These are phyloP conservation scores for Pelodytes ibericus DNA, from an alignment of 2,797 vertebrate genomes.

Conservation along the genomic window DNA sequence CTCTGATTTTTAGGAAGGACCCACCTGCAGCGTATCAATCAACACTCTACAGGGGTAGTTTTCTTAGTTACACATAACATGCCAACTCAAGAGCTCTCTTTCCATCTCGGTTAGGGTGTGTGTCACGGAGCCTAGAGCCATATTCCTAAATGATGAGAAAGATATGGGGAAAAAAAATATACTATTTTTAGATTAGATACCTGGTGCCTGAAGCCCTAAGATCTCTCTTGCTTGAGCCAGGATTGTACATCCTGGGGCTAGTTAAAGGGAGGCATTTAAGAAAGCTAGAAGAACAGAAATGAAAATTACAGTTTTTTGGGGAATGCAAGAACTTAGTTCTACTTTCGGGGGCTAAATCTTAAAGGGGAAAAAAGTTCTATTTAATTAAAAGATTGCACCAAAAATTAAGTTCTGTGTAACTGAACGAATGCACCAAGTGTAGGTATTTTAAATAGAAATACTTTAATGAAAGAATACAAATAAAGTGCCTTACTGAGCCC, in stretches of 20 bases:
- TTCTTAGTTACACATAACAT: slow-evolving; percentile 25
- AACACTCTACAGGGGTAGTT: slow-evolving; percentile 38
- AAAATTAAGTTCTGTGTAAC: too few relatives aligned
- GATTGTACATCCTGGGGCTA: background rate
- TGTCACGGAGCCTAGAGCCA: slow-evolving; percentile 26
- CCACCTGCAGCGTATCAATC: slow-evolving; percentile 36
- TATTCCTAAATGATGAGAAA: background rate
- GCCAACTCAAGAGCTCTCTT: background rate
- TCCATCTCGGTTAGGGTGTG: slow-evolving; percentile 22
- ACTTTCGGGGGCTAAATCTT: too few relatives aligned
- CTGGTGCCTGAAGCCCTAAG: slow-evolving; percentile 20
- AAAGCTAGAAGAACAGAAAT: too few relatives aligned
- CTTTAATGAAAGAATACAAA: too few relatives aligned
- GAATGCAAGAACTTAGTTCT: too few relatives aligned
- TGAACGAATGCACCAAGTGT: too few relatives aligned
- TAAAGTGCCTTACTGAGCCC: too few relatives aligned
- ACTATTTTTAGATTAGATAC: slow-evolving; percentile 22
- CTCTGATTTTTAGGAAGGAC: background rate
- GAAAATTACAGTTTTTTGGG: too few relatives aligned
- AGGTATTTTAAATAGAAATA: too few relatives aligned
- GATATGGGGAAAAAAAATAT: slow-evolving; percentile 11
- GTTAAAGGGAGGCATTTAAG: too few relatives aligned
- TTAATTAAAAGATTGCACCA: too few relatives aligned
- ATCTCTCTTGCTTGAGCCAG: slow-evolving; percentile 15
- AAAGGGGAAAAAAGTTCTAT: too few relatives aligned